These are phyloP conservation scores for Nephrotoma guestfalica DNA, from an alignment of 2,888 invertebrate species.

Conservation along the genomic window DNA sequence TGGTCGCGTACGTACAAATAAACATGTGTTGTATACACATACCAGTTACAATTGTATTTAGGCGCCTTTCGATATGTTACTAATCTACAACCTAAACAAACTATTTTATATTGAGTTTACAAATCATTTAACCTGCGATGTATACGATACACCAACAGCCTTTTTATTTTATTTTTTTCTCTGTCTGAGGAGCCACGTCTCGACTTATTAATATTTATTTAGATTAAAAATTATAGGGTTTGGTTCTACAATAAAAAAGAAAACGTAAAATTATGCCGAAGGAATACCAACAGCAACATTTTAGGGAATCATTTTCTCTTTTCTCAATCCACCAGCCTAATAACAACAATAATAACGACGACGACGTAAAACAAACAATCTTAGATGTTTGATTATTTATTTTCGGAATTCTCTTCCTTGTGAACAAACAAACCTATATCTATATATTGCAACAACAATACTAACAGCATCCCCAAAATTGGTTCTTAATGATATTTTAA, in stretches of 20 bases:
- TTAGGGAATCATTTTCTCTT: background rate
- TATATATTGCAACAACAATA: background rate
- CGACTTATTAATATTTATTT: background rate
- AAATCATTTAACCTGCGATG: background rate
- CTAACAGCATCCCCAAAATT: background rate
- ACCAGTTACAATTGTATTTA: background rate
- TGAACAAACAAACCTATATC: background rate
- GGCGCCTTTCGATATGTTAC: background rate
- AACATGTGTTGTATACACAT: background rate
- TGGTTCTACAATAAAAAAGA: background rate
- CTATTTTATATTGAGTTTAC: background rate
- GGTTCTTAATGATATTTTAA: background rate
- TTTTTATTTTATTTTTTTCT: background rate
- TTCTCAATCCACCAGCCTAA: background rate
- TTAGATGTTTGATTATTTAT: background rate
- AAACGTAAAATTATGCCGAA: background rate
- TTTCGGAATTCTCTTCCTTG: background rate
- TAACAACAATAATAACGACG: background rate
- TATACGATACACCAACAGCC: background rate
- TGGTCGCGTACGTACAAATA: background rate
- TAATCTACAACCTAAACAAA: background rate
- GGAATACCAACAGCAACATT: background rate
- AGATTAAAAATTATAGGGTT: background rate
- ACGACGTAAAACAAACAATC: background rate
- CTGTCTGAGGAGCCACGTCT: background rate